Percentiles rank a stretch among this genome's conserved stretches.
Conservation (phyloP, 2,888 invertebrate genomes). For the Eupeodes luniger region DNA sequence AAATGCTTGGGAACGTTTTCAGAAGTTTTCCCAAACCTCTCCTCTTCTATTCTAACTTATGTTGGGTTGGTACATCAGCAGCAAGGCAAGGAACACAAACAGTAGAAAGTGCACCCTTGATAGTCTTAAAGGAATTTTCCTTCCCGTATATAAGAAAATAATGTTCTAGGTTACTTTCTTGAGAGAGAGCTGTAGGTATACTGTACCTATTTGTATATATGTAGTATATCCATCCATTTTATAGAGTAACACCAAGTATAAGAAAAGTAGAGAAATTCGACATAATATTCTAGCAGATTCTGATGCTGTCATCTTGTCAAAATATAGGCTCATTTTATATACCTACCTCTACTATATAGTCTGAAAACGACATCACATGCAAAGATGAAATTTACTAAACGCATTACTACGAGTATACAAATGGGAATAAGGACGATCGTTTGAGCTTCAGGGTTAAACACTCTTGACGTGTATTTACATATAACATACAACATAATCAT, state of each 20-base stretch:
- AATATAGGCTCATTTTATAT: constrained; percentile 23
- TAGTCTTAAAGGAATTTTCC: constrained; percentile 40
- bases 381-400: constrained; percentile 17
- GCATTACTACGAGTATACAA: not conserved
- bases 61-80: not conserved
- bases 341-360: too few relatives aligned
- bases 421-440: constrained; percentile 13
- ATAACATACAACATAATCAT: too few relatives aligned
- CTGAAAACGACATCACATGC: not conserved
- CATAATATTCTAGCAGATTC: not conserved
- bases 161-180: not conserved
- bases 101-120: constrained; percentile 29
- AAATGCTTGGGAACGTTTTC: constrained; percentile 41
- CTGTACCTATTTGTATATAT: too few relatives aligned
- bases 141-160: not conserved
- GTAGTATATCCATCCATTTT: not conserved
- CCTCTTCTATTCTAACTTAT: too few relatives aligned
- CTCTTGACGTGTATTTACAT: not conserved
- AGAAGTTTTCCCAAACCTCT: constrained; percentile 35
- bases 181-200: not conserved
- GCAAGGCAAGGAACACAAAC: not conserved
- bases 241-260: not conserved
- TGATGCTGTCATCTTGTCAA: constrained; percentile 37
- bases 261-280: not conserved
- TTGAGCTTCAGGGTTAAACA: not conserved